Base-by-base conservation (phyloP, 2,888 invertebrate species). In the Himalopsyche kuldschensis region DNA sequence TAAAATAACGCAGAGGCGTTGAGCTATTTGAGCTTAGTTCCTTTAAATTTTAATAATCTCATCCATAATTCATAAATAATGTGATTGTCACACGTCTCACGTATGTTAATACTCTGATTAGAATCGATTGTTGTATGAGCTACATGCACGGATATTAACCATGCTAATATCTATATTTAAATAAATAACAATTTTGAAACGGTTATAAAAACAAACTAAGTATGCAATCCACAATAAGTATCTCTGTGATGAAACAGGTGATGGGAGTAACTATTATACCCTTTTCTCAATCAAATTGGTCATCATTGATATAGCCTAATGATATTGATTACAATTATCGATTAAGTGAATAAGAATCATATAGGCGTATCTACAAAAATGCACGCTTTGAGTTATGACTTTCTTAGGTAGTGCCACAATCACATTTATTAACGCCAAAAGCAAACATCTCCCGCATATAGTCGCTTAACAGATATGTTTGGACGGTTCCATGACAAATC, bases 81-180 rank as follows among this genome's bases (percentile, higher is more conserved):
- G 85, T 82, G 85, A 84, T 84, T 85, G 84, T 85, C 85, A 85
- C 84, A 84, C 85, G 85, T 85, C 81, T 84, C 80, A 75, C 78
- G 82, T 84, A 85, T 85, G 84, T 78, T 82, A 85, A 85, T 85
- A 31, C 17, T 27, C 24, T 32, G 75, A 83, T 83, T 84, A 78
- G 79, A 80, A 84, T 85, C 78, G 78, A 84, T 84, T 82, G 80
- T 85, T 81, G 83, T 79, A 80, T 41, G 79, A 47, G 47, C 75
- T 79, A 79, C 82, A 75, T 79, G 48, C 55, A 55, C 55, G 55
- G 20, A 55, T 55, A 55, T 55, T 41, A 55, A 20, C 55, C 55
- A 55, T 55, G 55, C 55, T 55, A 55, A 55, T 55, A 6, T 55
- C 15, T 20, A 55, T 55, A 55, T 55, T 55, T 55, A 20, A 55